Percentiles rank a stretch among this genome's conserved stretches.
Evolutionary conservation across 1,140 invertebrate genomes (phyloP).

Genomic region (Reticulitermes speratus): DNA sequence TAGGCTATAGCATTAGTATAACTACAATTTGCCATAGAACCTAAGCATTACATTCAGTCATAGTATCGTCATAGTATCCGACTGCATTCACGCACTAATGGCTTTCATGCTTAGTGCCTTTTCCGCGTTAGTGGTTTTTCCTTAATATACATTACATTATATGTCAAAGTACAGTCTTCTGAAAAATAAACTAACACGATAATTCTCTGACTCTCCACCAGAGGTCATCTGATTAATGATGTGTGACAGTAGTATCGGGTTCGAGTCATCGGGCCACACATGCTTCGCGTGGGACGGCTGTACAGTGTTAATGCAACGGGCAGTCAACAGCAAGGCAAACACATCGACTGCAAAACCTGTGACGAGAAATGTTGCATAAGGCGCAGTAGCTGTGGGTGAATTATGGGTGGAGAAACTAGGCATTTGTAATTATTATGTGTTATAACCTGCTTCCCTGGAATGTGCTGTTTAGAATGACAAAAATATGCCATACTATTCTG

Average conservation of each 20-base stretch:
- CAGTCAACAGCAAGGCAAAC: not conserved
- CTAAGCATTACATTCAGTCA: not conserved
- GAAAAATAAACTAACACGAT: not conserved
- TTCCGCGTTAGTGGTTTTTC: not conserved
- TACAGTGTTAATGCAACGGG: not conserved
- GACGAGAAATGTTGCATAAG: not conserved
- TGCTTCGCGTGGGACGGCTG: not conserved
- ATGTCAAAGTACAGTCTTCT: not conserved
- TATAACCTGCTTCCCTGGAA: no score
- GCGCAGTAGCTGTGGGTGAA: not conserved
- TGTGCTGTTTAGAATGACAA: no score
- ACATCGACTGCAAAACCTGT: not conserved
- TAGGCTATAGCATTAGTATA: no score
- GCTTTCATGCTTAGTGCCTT: not conserved
- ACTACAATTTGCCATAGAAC: no score
- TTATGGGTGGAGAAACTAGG: not conserved
- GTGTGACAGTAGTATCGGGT: not conserved
- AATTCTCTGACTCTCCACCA: not conserved
- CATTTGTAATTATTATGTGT: no score
- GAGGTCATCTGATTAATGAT: not conserved
- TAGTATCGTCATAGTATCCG: not conserved
- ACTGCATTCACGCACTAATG: not conserved
- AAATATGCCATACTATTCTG: no score
- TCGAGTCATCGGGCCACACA: not conserved
- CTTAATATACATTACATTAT: not conserved